Percentiles rank a stretch among this genome's conserved stretches.
Conservation (phyloP, 2,888 invertebrate genomes). For the Drosophila ustulata region DNA sequence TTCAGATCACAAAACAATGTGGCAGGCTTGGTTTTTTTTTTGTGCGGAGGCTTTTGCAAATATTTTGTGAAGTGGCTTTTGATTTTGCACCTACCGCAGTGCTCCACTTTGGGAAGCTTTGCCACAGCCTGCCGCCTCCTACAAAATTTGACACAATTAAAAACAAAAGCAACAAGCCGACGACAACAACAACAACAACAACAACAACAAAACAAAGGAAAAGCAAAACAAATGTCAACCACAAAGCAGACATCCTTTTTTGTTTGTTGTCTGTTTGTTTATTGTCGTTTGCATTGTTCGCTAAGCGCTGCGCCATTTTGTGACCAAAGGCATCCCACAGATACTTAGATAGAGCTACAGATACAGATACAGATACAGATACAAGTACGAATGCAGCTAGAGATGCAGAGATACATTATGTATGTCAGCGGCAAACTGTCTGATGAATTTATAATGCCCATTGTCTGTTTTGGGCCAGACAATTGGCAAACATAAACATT, state of each 20-base stretch:
- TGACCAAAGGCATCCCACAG: constrained; percentile 69
- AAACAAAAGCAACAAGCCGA: constrained; percentile 71
- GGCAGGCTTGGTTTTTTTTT: constrained; percentile 14
- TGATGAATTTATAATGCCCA: constrained; percentile 80
- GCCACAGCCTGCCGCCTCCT: constrained; percentile 14
- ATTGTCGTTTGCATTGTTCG: constrained; percentile 71
- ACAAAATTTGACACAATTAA: constrained; percentile 74
- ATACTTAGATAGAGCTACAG: constrained; percentile 53
- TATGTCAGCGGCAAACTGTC: constrained; percentile 62
- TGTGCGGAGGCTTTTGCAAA: constrained; percentile 49
- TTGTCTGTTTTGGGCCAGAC: constrained; percentile 70
- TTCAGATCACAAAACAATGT: constrained; percentile 54
- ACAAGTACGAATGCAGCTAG: constrained; percentile 3
- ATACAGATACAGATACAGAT: constrained; percentile 16
- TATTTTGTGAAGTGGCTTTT: constrained; percentile 79
- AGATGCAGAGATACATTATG: constrained; percentile 71
- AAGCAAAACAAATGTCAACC: constrained; percentile 77
- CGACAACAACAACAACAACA: constrained; percentile 31
- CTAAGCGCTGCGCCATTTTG: constrained; percentile 78
- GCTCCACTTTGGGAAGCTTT: constrained; percentile 59
- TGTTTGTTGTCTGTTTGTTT: constrained; percentile 29
- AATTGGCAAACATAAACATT: constrained; percentile 74
- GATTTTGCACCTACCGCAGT: constrained; percentile 76
- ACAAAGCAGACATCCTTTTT: constrained; percentile 65
- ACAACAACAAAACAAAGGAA: constrained; percentile 16